Evolutionary conservation across 2,113 vertebrate genomes (phyloP).

Genomic region (Ploceus nigricollis): DNA sequence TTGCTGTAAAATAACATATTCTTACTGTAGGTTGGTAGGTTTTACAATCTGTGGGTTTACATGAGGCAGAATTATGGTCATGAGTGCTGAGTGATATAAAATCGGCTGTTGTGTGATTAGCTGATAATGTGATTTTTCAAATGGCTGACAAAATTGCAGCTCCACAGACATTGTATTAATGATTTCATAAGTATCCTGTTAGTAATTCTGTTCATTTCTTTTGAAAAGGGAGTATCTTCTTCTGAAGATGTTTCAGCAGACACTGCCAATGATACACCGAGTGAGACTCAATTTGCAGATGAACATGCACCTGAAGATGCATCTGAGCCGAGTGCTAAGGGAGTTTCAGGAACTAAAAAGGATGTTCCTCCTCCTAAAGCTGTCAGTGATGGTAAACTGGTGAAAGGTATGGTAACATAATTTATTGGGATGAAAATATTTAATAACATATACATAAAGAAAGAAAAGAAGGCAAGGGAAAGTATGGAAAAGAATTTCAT

Average conservation of each 20-base stretch:
- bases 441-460: neutral
- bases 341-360: constrained; percentile 39
- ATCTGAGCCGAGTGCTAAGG: constrained; percentile 17
- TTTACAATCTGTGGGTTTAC: neutral
- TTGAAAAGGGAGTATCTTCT: constrained; percentile 57
- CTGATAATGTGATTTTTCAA: neutral
- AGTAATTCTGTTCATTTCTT: neutral
- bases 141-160: neutral
- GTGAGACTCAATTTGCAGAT: constrained; percentile 42
- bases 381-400: constrained; percentile 75
- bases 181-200: neutral
- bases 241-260: constrained; percentile 65
- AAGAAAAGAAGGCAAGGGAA: neutral
- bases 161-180: neutral
- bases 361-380: constrained; percentile 58
- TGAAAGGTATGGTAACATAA: constrained; percentile 70
- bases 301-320: constrained; percentile 51
- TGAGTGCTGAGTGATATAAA: neutral
- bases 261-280: neutral
- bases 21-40: neutral
- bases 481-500: neutral
- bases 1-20: neutral
- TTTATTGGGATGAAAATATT: neutral
- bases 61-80: neutral
- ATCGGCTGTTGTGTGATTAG: neutral